These are phyloP conservation scores for Ceratosolen fusciceps DNA, from an alignment of 1,140 invertebrate species.

Conservation along the genomic window DNA sequence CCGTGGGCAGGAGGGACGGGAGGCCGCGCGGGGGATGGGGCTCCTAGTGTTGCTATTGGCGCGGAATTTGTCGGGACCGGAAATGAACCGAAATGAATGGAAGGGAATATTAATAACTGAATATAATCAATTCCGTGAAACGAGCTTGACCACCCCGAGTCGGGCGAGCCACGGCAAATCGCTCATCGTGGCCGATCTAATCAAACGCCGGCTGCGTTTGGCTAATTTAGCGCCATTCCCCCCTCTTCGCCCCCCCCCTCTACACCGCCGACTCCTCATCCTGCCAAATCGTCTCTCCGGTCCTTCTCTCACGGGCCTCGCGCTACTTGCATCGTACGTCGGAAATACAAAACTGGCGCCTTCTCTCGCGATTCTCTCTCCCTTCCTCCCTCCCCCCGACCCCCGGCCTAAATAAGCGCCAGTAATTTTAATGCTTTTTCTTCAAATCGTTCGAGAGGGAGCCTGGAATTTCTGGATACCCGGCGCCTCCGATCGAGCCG, in stretches of 20 bases:
- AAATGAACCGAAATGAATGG: slow-evolving; percentile 70
- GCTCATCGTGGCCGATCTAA: slow-evolving; percentile 45
- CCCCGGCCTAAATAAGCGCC: too few relatives aligned
- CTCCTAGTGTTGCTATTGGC: slow-evolving; percentile 70
- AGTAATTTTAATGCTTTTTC: too few relatives aligned
- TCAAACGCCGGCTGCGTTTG: slow-evolving; percentile 36
- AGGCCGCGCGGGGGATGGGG: slow-evolving; percentile 54
- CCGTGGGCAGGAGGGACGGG: slow-evolving; percentile 36
- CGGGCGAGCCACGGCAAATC: slow-evolving; percentile 27
- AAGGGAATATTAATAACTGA: slow-evolving; percentile 71
- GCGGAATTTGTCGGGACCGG: slow-evolving; percentile 67
- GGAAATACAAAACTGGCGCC: slow-evolving; percentile 10
- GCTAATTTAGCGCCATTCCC: slow-evolving; percentile 33
- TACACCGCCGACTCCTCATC: too few relatives aligned
- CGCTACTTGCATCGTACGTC: not conserved
- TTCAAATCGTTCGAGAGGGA: too few relatives aligned
- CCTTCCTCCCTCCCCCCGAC: slow-evolving; percentile 21
- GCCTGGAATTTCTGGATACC: too few relatives aligned
- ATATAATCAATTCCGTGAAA: slow-evolving; percentile 70
- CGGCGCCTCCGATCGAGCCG: too few relatives aligned
- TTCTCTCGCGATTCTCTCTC: not conserved
- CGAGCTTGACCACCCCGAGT: slow-evolving; percentile 53
- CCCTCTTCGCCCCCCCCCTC: too few relatives aligned
- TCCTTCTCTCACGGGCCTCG: slow-evolving; percentile 4
- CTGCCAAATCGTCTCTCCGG: too few relatives aligned